A percentile compares a stretch with the other conserved stretches of the same genome.
Evolutionary conservation across 2,888 invertebrate species (phyloP).

Genomic region (Tetanocera ferruginea): DNA sequence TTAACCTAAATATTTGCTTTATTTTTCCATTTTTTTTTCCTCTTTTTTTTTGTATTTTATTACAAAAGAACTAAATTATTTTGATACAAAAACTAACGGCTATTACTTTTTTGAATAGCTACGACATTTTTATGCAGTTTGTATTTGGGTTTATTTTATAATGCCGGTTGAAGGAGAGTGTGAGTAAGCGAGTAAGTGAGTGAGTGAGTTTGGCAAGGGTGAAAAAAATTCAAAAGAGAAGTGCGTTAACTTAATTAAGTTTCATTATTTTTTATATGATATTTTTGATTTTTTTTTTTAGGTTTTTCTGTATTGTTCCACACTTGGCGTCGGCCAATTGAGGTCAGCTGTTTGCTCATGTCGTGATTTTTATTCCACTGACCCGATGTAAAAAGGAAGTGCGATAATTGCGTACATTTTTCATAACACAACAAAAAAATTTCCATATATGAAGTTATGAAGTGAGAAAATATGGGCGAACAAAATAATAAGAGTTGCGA

Average conservation of each 20-base stretch:
- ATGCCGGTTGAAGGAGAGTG: neutral
- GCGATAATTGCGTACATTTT: constrained; percentile 38
- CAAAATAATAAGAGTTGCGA: neutral
- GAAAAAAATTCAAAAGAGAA: neutral
- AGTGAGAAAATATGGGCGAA: neutral
- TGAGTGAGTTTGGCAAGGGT: neutral
- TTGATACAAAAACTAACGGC: no score
- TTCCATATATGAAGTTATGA: neutral
- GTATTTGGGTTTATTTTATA: no score
- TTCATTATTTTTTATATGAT: neutral
- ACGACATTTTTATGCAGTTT: no score
- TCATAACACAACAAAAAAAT: neutral
- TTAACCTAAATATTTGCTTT: constrained; percentile 32
- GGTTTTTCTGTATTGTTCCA: neutral
- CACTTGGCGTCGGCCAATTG: constrained; percentile 38
- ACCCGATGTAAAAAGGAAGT: constrained; percentile 33
- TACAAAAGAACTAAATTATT: no score
- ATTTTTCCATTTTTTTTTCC: neutral
- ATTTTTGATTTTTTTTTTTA: neutral
- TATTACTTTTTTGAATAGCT: no score
- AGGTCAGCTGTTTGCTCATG: constrained; percentile 36
- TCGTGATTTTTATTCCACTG: neutral
- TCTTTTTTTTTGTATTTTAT: neutral
- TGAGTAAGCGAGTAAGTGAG: neutral
- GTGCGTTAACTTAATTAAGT: neutral